Conservation (phyloP, 2,113 vertebrate species). For the Aramus guarauna region DNA sequence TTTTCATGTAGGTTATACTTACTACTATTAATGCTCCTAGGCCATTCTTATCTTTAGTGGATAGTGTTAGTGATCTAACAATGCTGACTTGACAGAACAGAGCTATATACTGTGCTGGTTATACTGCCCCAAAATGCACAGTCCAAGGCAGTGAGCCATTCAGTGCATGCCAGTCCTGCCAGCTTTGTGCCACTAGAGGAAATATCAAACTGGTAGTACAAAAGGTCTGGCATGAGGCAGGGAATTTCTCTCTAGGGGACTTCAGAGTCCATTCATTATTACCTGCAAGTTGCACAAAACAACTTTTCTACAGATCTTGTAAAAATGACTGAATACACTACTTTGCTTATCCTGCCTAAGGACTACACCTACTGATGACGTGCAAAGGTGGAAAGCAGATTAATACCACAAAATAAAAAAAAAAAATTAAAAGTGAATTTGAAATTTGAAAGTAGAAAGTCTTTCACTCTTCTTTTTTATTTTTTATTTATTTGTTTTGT, state of each 20-base stretch:
- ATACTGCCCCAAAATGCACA: background rate
- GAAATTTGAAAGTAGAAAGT: background rate
- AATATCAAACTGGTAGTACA: background rate
- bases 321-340: background rate
- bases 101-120: background rate
- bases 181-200: background rate
- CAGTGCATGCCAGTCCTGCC: background rate
- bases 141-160: background rate
- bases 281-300: background rate
- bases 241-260: background rate
- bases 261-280: background rate
- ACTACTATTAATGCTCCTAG: background rate
- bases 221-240: background rate
- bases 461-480: background rate
- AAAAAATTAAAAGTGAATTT: background rate
- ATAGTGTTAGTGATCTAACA: background rate
- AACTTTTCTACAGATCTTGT: background rate
- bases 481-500: constrained; percentile 8
- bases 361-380: background rate
- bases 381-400: background rate
- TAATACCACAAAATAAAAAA: background rate
- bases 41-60: no score
- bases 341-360: background rate
- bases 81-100: background rate
- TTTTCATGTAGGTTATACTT: background rate